phyloP scores from a whole-genome alignment of 2,888 invertebrate species.

The Aphidoletes aphidimyza region DNA sequence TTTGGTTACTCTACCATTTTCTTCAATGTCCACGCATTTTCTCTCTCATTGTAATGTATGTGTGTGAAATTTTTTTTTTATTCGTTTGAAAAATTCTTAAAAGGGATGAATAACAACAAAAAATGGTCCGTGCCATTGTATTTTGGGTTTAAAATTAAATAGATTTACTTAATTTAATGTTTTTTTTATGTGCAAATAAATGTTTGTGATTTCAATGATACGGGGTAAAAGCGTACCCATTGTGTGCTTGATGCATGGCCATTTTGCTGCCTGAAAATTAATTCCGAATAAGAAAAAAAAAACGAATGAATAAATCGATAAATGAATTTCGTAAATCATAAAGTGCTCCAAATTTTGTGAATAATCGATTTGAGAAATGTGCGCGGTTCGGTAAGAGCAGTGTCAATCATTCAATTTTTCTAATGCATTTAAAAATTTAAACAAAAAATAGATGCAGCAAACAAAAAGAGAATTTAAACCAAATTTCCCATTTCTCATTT shows the following conservation, averaged over 20 bases:
- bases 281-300: conserved; percentile 8
- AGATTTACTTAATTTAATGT: no score
- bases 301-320: neutral
- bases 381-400: conserved; percentile 25
- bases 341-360: conserved; percentile 23
- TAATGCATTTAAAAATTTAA: neutral
- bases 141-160: no score
- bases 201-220: neutral
- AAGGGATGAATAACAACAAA: neutral
- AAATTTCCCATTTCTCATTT: neutral
- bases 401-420: neutral
- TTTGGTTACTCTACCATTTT: neutral
- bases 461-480: neutral
- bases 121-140: no score
- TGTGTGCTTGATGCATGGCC: neutral
- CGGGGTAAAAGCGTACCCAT: no score
- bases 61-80: neutral
- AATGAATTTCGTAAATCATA: neutral
- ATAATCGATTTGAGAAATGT: conserved; percentile 48
- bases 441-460: conserved; percentile 11
- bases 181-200: no score
- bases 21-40: conserved; percentile 40
- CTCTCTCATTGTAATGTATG: conserved; percentile 32
- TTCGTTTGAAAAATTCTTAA: neutral
- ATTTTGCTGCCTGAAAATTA: neutral